Evolutionary conservation across 1,140 invertebrate species (phyloP), one percentile per base, ranked within the genome.

Genomic region (Brachionus rubens): DNA sequence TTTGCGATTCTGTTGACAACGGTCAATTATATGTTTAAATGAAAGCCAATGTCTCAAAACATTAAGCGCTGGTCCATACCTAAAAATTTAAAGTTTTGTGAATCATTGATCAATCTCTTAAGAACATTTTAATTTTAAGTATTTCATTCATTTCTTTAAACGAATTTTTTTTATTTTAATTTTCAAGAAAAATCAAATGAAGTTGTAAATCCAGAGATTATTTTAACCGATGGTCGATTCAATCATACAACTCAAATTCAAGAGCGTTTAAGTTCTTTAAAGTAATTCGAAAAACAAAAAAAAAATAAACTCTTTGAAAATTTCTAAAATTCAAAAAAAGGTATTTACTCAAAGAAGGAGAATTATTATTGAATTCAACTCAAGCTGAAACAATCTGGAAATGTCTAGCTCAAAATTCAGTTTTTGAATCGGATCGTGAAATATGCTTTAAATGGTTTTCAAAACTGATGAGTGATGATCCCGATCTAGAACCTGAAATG

Each of bases 361-460:
- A 95, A 83, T 83, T 98, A 28, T 97, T 93, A 92, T 86, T 98
- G 56, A 96, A 94, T 85, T 91, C 93, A 24, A 91, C 94, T 81
- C 94, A 97, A 87, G 94, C 94, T 1, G 93, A 94, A 83, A 92
- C 95, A 83, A 96, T 98, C 78, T 98, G 96, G 96, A 90, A 93
- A 79, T 96, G 93, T 84, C 86, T 98, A 52, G 93, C 94, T 12
- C 93, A 96, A 83, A 91, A 90, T 81, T 92, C 93, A 6, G 92
- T 94, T 1, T 96, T 94, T 83, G 85, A 90, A 2, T 90, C 90
- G 2, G 96, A 98, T 85, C 88, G 94, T 47, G 95, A 98, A 84
- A 91, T 93, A 3, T 98, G 95, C 85, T 98, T 98, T 85, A 93
- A 94, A 80, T 98, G 95, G 95, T 98, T 98, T 86, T 93, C 93